These are phyloP conservation scores for Scytalopus superciliaris DNA, from an alignment of 2,113 vertebrate species.

Conservation along the genomic window DNA sequence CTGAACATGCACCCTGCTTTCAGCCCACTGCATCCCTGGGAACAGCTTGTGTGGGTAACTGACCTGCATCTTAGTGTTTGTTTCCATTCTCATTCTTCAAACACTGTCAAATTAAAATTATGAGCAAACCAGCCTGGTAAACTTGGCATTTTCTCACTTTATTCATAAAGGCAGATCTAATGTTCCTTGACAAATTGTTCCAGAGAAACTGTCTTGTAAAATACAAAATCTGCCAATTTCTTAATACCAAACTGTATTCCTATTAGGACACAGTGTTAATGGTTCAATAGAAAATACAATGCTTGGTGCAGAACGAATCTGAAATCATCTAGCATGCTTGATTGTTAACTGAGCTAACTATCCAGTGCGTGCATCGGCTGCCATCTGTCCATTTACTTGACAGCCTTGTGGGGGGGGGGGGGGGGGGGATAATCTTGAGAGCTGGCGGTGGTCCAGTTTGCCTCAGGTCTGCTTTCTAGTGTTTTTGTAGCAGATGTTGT, in stretches of 20 bases:
- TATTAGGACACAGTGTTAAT: slow-evolving; percentile 15
- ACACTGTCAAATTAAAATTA: not conserved
- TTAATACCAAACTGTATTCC: not conserved
- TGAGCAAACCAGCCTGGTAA: not conserved
- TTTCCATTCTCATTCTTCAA: not conserved
- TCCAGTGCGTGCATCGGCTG: slow-evolving; percentile 30
- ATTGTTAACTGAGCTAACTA: slow-evolving; percentile 60
- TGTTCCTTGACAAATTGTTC: not conserved
- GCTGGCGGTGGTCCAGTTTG: slow-evolving; percentile 67
- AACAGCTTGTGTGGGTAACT: not conserved
- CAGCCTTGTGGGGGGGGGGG: slow-evolving; percentile 56
- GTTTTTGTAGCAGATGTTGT: slow-evolving; percentile 73
- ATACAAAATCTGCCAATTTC: not conserved
- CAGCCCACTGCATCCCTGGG: not conserved
- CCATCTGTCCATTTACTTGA: slow-evolving; percentile 75
- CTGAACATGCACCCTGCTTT: not conserved
- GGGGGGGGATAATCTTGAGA: not conserved
- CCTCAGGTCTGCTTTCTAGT: slow-evolving; percentile 65
- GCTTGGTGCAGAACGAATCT: slow-evolving; percentile 24
- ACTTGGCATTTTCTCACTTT: not conserved
- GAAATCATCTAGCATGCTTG: slow-evolving; percentile 53
- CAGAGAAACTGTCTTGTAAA: slow-evolving; percentile 25
- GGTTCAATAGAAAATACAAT: slow-evolving; percentile 43
- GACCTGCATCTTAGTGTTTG: not conserved
- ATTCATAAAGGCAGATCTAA: not conserved